phyloP scores from a whole-genome alignment of 1,140 invertebrate species.

The Aphaenogaster ashmeadi region DNA sequence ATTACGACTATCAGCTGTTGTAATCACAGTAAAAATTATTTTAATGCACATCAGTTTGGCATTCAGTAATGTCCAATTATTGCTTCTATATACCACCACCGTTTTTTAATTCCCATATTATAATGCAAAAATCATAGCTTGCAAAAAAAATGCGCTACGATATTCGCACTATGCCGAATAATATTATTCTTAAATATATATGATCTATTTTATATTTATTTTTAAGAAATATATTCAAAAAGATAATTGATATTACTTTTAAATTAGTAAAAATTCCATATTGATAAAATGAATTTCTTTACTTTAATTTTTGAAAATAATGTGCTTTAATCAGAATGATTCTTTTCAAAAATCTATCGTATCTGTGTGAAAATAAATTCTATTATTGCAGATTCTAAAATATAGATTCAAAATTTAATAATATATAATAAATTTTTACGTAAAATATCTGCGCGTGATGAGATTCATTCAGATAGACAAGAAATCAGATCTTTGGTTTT shows the following conservation, averaged over 20 bases:
- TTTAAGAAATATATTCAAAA: slow-evolving; percentile 11
- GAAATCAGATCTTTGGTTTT: slow-evolving; percentile 79
- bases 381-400: slow-evolving; percentile 11
- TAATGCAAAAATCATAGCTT: slow-evolving; percentile 74
- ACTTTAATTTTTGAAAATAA: slow-evolving; percentile 1
- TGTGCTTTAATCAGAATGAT: slow-evolving; percentile 1
- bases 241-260: background rate
- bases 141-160: slow-evolving; percentile 48
- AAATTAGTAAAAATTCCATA: background rate
- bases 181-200: slow-evolving; percentile 13
- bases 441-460: background rate
- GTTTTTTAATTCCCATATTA: slow-evolving; percentile 47
- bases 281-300: slow-evolving; percentile 1
- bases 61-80: slow-evolving; percentile 43
- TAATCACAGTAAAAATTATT: slow-evolving; percentile 68
- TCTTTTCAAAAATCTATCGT: background rate
- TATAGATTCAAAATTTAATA: slow-evolving; percentile 10
- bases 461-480: slow-evolving; percentile 27
- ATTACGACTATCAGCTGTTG: slow-evolving; percentile 45
- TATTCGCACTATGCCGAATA: slow-evolving; percentile 64
- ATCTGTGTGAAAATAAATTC: background rate
- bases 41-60: slow-evolving; percentile 26
- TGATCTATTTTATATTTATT: slow-evolving; percentile 21
- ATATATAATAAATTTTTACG: slow-evolving; percentile 36
- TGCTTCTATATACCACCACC: slow-evolving; percentile 62